A percentile compares a stretch with the other conserved stretches of the same genome.
Evolutionary conservation across 2,888 invertebrate species (phyloP).

Genomic region (Hipparchia sbordonii): DNA sequence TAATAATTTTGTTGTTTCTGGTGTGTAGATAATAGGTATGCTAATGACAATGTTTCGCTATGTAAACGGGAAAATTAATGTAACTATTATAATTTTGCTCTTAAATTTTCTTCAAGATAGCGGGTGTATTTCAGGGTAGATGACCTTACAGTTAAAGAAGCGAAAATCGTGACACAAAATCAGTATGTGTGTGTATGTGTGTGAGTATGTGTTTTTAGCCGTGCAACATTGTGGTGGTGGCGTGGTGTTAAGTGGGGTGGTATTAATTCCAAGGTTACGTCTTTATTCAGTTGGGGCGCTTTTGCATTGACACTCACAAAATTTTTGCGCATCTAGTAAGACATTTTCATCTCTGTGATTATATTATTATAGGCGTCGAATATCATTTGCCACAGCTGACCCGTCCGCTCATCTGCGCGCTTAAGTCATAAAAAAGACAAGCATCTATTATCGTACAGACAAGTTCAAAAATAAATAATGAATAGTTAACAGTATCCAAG

Average conservation of each 20-base stretch:
- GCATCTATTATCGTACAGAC: conserved; percentile 20
- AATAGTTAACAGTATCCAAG: conserved; percentile 13
- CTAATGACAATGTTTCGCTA: background rate
- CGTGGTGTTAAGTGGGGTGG: no score
- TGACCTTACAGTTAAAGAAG: background rate
- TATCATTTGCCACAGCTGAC: conserved; percentile 6
- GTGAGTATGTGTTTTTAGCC: no score
- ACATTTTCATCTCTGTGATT: background rate
- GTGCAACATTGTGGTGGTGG: no score
- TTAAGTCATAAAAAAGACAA: conserved; percentile 23
- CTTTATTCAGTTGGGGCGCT: background rate
- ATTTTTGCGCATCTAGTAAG: background rate
- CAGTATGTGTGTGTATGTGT: background rate
- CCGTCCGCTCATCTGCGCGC: conserved; percentile 11
- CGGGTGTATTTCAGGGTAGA: background rate
- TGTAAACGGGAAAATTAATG: background rate
- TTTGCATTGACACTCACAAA: no score
- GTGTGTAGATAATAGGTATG: background rate
- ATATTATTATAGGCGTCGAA: conserved; percentile 2
- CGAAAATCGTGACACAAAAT: background rate
- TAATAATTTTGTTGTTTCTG: background rate
- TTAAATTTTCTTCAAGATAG: background rate
- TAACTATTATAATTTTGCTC: background rate
- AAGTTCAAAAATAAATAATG: conserved; percentile 23
- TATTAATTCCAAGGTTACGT: background rate